phyloP scores from a whole-genome alignment of 2,797 vertebrate genomes.

The Ctenopoma kingsleyae region DNA sequence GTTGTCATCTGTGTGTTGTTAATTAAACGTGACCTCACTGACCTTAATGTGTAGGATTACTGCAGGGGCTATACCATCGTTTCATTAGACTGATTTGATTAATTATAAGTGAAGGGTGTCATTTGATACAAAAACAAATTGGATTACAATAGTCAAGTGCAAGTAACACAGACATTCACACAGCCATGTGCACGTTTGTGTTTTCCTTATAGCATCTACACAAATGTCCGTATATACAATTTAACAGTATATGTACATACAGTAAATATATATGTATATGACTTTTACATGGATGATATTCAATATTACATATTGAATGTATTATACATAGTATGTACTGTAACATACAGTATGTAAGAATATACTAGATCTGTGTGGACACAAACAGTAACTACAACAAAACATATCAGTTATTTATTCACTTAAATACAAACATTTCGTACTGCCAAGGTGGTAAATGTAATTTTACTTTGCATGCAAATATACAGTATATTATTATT shows the following conservation, averaged over 20 bases:
- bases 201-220: neutral
- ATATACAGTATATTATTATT: no score
- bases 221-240: neutral
- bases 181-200: neutral
- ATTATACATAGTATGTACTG: neutral
- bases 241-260: no score
- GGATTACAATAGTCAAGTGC: constrained; percentile 6
- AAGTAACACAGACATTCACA: neutral
- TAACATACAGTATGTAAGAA: neutral
- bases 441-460: neutral
- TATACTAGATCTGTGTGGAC: neutral
- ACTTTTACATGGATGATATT: neutral
- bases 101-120: constrained; percentile 38
- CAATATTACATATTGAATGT: neutral
- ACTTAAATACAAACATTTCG: neutral
- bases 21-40: constrained; percentile 33
- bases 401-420: constrained; percentile 21
- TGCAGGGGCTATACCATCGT: constrained; percentile 21
- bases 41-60: constrained; percentile 24
- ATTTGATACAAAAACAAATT: constrained; percentile 1
- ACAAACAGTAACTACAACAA: constrained; percentile 1
- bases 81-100: constrained; percentile 35
- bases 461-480: no score
- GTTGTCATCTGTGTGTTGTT: constrained; percentile 7
- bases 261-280: no score